Evolutionary conservation across 2,888 invertebrate genomes (phyloP), one percentile per base, ranked within the genome.

Genomic region (Lasioglossum pauxillum): DNA sequence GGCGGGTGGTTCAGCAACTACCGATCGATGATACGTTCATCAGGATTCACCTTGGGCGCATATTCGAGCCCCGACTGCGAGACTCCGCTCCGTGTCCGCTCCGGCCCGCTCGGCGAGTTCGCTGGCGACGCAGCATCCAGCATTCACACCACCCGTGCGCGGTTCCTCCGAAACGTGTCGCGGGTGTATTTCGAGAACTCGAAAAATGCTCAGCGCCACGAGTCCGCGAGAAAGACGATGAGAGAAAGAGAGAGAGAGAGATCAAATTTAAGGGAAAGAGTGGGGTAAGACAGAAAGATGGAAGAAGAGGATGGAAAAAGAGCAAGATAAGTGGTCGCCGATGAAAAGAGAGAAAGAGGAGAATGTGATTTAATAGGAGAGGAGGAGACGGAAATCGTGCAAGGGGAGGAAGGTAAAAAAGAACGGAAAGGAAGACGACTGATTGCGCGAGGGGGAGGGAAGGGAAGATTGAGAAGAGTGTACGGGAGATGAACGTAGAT

Each of bases 41-140:
- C 89, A 80, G 88, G 89, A 86, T 89, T 88, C 89, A 88, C 88
- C 88, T 89, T 88, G 88, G 85, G 87, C 89, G 85, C 88, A 85
- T 87, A 87, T 83, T 84, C 84, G 84, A 75, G 75, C 73, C 82
- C 79, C 80, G 35, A 16, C 69, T 23, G 38, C 3, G 69, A 77
- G 69, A 60, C 57, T 77, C 57, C 27, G 75, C 71, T n/a, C 49
- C 27, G 41, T 23, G 16, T 23, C 64, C 38, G 38, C 41, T 49
- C 23, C 41, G 41, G 23, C 31, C 64, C 31, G 57, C 64, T 31
- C 31, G 71, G 71, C 71, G 41, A 5, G 35, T 67, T 31, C 41
- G 74, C 38, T 49, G 35, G 27, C 80, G 60, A 64, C 80, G 67
- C 5, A 19, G 16, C 73, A 64, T 64, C 64, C 64, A 16, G 14